A percentile compares a stretch with the other conserved stretches of the same genome.
These are phyloP conservation scores for Poecilia latipinna DNA, from an alignment of 2,113 vertebrate genomes.

Conservation along the genomic window DNA sequence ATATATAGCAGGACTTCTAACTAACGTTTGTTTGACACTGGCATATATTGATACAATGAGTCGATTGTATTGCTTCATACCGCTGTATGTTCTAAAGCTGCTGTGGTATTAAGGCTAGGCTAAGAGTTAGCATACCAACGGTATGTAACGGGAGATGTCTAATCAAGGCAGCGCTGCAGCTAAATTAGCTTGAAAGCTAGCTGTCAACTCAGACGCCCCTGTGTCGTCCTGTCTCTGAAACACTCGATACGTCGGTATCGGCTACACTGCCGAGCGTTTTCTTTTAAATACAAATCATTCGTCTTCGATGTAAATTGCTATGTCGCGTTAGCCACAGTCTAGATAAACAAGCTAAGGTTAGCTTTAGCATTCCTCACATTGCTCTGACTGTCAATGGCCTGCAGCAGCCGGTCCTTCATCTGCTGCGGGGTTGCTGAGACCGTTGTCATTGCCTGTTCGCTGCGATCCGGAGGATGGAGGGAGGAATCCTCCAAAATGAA, in stretches of 20 bases:
- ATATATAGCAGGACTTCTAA: accelerated
- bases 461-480: constrained; percentile 86
- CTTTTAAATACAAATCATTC: neutral
- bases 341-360: constrained; percentile 62
- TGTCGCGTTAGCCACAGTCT: constrained; percentile 13
- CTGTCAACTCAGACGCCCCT: constrained; percentile 59
- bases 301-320: neutral
- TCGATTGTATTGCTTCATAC: neutral
- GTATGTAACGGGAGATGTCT: constrained; percentile 26
- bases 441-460: constrained; percentile 94
- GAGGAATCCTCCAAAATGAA: constrained; percentile 85
- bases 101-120: constrained; percentile 33
- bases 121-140: constrained; percentile 57
- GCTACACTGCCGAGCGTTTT: neutral
- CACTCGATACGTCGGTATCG: constrained; percentile 2
- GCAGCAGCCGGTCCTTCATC: constrained; percentile 98
- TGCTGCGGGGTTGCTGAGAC: constrained; percentile 95
- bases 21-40: accelerated
- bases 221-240: neutral
- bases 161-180: constrained; percentile 38
- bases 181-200: constrained; percentile 59
- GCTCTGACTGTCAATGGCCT: constrained; percentile 95
- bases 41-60: neutral
- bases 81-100: constrained; percentile 9
- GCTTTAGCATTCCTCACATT: constrained; percentile 85